These are phyloP conservation scores for Pycnomerus fuliginosus DNA, from an alignment of 2,888 invertebrate species.

Conservation along the genomic window DNA sequence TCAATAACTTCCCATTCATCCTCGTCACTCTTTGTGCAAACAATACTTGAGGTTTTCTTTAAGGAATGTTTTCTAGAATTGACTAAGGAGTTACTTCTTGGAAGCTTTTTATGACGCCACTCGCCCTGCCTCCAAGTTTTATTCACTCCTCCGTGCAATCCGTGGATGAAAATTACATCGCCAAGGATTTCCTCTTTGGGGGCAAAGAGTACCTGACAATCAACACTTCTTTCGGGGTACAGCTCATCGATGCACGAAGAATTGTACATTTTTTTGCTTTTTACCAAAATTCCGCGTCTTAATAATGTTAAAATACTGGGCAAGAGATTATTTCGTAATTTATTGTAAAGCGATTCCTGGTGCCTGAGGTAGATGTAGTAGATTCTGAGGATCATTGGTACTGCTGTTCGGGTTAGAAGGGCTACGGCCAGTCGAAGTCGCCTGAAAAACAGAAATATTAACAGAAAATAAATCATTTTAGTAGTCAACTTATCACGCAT, in stretches of 20 bases:
- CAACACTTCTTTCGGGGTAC: conserved; percentile 47
- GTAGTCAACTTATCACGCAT: too few species aligned
- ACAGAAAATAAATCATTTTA: too few species aligned
- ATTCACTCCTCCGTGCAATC: conserved; percentile 72
- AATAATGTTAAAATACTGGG: conserved; percentile 50
- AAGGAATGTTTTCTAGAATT: conserved; percentile 32
- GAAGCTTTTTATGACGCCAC: conserved; percentile 57
- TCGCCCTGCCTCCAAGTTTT: conserved; percentile 83
- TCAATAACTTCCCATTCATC: conserved; percentile 23
- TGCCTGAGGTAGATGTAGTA: conserved; percentile 48
- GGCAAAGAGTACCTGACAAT: conserved; percentile 46
- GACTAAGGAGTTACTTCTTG: conserved; percentile 38
- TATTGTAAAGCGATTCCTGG: conserved; percentile 45
- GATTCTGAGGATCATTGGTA: conserved; percentile 46
- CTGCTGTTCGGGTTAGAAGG: conserved; percentile 41
- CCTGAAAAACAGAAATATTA: too few species aligned
- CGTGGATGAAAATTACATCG: conserved; percentile 84
- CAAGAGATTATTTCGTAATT: conserved; percentile 43
- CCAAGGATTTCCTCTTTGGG: conserved; percentile 46
- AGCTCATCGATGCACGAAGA: background rate
- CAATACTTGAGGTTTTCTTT: conserved; percentile 39
- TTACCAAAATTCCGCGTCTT: conserved; percentile 47
- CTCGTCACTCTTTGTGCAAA: conserved; percentile 30
- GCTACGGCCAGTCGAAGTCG: conserved; percentile 46
- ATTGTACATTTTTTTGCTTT: conserved; percentile 40